Evolutionary conservation across 2,113 vertebrate genomes (phyloP).

Genomic region (Sphaerodactylus townsendi): DNA sequence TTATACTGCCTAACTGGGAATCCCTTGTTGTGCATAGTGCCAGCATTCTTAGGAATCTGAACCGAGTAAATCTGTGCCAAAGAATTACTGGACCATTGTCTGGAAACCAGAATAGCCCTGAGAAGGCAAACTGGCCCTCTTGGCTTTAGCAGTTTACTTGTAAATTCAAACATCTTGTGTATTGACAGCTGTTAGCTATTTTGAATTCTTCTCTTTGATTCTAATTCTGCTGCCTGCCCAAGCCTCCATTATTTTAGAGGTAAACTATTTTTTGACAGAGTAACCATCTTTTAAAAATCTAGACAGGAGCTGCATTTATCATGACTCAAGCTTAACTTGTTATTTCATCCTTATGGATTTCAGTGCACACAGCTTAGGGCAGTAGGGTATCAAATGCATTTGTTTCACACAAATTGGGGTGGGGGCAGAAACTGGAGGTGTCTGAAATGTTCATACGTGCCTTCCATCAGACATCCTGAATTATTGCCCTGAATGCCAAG

Average conservation of each 20-base stretch:
- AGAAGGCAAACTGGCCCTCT: too few relatives aligned
- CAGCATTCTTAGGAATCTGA: too few relatives aligned
- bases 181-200: background rate
- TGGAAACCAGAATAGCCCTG: too few relatives aligned
- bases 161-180: background rate
- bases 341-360: background rate
- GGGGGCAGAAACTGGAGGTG: background rate
- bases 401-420: background rate
- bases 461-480: background rate
- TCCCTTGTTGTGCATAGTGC: too few relatives aligned
- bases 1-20: too few relatives aligned
- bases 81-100: too few relatives aligned
- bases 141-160: too few relatives aligned
- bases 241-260: constrained; percentile 1
- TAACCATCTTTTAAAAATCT: background rate
- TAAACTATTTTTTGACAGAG: background rate
- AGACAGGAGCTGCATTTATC: background rate
- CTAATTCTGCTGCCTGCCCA: background rate
- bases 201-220: constrained; percentile 6
- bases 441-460: background rate
- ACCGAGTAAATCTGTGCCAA: too few relatives aligned
- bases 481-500: background rate
- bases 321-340: background rate
- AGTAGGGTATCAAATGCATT: background rate
- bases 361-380: background rate